Evolutionary conservation across 1,140 invertebrate genomes (phyloP).

Genomic region (Drosophila neocordata): DNA sequence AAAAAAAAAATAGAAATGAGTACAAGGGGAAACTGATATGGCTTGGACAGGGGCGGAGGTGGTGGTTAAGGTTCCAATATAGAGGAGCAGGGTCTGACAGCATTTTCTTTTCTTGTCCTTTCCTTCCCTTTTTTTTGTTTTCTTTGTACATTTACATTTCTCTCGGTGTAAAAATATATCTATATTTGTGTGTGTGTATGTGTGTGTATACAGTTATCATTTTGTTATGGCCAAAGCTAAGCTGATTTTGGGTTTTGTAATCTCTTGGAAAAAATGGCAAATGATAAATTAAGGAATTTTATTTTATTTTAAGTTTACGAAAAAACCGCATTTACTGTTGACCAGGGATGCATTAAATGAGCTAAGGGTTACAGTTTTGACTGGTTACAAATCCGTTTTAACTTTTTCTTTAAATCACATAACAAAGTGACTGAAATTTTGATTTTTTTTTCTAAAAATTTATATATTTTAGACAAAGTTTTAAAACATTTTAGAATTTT

Average conservation of each 20-base stretch:
- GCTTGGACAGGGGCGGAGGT: background rate
- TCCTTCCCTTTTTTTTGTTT: too few relatives aligned
- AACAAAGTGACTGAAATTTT: too few relatives aligned
- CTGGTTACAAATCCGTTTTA: background rate
- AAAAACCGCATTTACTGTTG: background rate
- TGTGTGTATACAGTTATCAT: conserved; percentile 33
- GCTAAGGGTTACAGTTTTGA: background rate
- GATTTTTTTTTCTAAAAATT: too few relatives aligned
- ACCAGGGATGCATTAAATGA: background rate
- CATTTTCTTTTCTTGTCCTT: conserved; percentile 17
- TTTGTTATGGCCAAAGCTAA: conserved; percentile 30
- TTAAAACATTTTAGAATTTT: too few relatives aligned
- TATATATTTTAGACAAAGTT: too few relatives aligned
- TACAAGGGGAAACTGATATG: background rate
- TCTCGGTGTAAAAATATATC: conserved; percentile 13
- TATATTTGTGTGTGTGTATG: background rate
- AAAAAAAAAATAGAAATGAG: conserved; percentile 10
- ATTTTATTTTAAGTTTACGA: background rate
- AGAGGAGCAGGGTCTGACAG: conserved; percentile 17
- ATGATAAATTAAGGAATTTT: conserved; percentile 2
- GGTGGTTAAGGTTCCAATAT: background rate
- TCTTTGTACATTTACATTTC: conserved; percentile 27
- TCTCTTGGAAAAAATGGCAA: background rate
- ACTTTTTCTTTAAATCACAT: too few relatives aligned
- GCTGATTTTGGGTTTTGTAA: conserved; percentile 11